Evolutionary conservation across 2,113 vertebrate species (phyloP), one percentile per base, ranked within the genome.

Genomic region (Ia io): DNA sequence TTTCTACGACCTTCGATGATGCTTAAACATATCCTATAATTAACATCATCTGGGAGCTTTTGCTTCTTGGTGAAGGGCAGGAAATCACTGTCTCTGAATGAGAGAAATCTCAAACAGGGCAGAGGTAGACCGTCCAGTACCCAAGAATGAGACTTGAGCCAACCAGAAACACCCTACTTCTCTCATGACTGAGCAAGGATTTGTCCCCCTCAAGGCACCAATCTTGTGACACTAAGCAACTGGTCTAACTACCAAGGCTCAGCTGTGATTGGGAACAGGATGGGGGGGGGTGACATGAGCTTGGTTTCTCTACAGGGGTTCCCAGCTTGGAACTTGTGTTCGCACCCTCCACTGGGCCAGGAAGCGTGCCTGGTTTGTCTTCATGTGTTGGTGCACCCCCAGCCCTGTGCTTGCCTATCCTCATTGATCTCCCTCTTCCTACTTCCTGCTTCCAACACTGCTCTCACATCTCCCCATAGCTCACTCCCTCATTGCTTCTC

Each of bases 241-340:
- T 44, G 22, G 37, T 44, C 23, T 23, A 30, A 59, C 3, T 17
- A 23, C 2, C 35, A 32, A 70, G 40, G 10, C 59, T 88, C 67
- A 76, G 35, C 40, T 9, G 51, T 18, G 22, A n/a, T 14, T 11
- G 9, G 42, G 12, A 23, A 18, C 9, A 22, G 35, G 70, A 30
- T 14, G 6, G 5, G 35, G 6, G 5, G 35, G 6, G 5, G 42
- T 7, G 16, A 5, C 20, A 3, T 0, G 10, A 56, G 2, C 9
- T 3, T 51, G 20, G 40, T 22, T 42, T 30, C 6, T n/a, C 35
- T 47, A 20, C 4, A 4, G 13, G 12, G 65, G 3, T 49, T 80
- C n/a, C 65, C 35, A 56, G 35, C 25, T 12, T 23, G 53, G 28
- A 23, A 59, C 5, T 11, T 10, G 35, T 40, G 23, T 44, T 0